A percentile compares a stretch with the other conserved stretches of the same genome.
Evolutionary conservation across 2,888 invertebrate genomes (phyloP).

Genomic region (Parasteatoda lunata): DNA sequence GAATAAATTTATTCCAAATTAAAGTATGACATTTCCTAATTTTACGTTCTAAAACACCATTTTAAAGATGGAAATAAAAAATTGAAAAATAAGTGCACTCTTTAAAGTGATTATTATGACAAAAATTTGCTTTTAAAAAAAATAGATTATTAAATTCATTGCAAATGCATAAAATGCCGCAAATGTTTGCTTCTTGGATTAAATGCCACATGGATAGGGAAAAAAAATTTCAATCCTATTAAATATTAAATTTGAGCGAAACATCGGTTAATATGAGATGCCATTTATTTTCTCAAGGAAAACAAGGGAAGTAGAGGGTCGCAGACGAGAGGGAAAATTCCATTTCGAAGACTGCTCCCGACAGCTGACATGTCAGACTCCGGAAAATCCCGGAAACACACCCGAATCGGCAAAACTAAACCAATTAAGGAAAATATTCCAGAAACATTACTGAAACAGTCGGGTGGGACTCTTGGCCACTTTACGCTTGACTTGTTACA

Average conservation of each 20-base stretch:
- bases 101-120: too few species aligned
- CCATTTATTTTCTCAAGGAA: neutral
- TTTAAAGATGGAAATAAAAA: too few species aligned
- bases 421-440: slow-evolving; percentile 5
- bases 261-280: neutral
- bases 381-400: neutral
- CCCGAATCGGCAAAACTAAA: neutral
- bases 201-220: too few species aligned
- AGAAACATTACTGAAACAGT: neutral
- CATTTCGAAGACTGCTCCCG: neutral
- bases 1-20: too few species aligned
- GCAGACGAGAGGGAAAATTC: neutral
- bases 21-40: too few species aligned
- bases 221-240: neutral
- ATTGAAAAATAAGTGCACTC: too few species aligned
- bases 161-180: too few species aligned
- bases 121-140: too few species aligned
- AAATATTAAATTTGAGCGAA: slow-evolving; percentile 1
- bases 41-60: too few species aligned
- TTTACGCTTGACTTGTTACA: slow-evolving; percentile 35
- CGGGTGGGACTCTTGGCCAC: neutral
- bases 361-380: slow-evolving; percentile 2
- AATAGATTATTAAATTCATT: too few species aligned
- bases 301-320: neutral
- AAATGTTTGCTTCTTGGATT: too few species aligned